These are phyloP conservation scores for Drusus annulatus DNA, from an alignment of 1,140 invertebrate genomes.

Conservation along the genomic window DNA sequence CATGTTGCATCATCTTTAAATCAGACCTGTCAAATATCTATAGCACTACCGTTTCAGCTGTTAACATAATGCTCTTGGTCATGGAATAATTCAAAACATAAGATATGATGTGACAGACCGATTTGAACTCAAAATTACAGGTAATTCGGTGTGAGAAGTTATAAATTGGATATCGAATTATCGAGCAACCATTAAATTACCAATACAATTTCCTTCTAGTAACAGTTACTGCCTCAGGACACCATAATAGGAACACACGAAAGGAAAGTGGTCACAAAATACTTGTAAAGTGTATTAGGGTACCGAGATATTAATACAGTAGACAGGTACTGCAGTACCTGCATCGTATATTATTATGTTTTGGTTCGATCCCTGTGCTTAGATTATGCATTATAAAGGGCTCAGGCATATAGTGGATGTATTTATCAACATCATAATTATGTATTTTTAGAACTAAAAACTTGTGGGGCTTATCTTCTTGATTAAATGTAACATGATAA, in stretches of 20 bases:
- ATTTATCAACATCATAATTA: no score
- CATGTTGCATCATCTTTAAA: no score
- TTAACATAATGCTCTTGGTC: no score
- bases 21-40: no score
- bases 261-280: slow-evolving; percentile 14
- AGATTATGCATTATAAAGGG: slow-evolving; percentile 1
- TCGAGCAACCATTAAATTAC: slow-evolving; percentile 32
- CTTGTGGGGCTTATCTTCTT: no score
- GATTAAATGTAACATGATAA: no score
- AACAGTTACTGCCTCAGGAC: slow-evolving; percentile 33
- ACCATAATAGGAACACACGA: not conserved
- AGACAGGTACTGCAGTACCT: no score
- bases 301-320: not conserved
- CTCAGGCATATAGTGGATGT: no score
- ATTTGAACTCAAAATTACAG: not conserved
- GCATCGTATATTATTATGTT: no score
- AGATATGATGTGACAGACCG: not conserved
- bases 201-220: slow-evolving; percentile 33
- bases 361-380: slow-evolving; percentile 1
- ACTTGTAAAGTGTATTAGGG: not conserved
- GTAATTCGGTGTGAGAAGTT: not conserved
- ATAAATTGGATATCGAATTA: slow-evolving; percentile 27
- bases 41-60: no score
- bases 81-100: no score
- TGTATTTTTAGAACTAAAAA: no score